Base-by-base conservation (phyloP, 2,797 vertebrate genomes). In the Simalia tracyae region DNA sequence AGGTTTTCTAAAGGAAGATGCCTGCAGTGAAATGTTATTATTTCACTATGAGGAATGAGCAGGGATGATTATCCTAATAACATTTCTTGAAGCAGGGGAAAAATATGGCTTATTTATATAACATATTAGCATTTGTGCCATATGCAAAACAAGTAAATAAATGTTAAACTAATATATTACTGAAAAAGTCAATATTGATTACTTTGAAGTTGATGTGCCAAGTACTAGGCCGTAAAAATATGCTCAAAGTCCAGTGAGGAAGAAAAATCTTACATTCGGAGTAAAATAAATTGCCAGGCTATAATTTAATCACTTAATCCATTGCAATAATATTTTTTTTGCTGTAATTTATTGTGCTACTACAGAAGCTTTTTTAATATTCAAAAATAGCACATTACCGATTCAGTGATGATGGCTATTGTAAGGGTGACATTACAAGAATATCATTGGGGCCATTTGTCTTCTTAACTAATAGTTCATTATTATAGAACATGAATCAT, bases 301-400 rank as follows among this genome's bases (percentile, higher is more conserved):
- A 87, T 88, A 50, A 93, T 36, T 91, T 96, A 96, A 94, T 87
- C 72, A 94, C 36, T 95, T 95, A 94, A 93, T 95, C 94, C 93
- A 94, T 91, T 93, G 11, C 76, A 89, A 91, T 94, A 92, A 28
- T 90, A 72, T 91, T 96, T 81, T 50, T 50, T 42, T 95, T 91
- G 36, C 86, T 94, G 46, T 92, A 91, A 90, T 90, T 93, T 94
- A 92, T 96, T 86, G 90, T 90, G 91, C 93, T 66, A 91, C 3
- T 93, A 91, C 2, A 86, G 12, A 85, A 92, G 90, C 90, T 86
- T 93, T 94, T 88, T 94, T 60, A 42, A 66, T 81, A 46, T 46
- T 81, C 76, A 93, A 91, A 94, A 91, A 24, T 90, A 42, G 24
- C 85, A 84, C 57, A 88, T 59, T 88, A 95, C 91, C 46, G 64